These are phyloP conservation scores for Luehdorfia chinensis DNA, from an alignment of 1,140 invertebrate species.

Conservation along the genomic window DNA sequence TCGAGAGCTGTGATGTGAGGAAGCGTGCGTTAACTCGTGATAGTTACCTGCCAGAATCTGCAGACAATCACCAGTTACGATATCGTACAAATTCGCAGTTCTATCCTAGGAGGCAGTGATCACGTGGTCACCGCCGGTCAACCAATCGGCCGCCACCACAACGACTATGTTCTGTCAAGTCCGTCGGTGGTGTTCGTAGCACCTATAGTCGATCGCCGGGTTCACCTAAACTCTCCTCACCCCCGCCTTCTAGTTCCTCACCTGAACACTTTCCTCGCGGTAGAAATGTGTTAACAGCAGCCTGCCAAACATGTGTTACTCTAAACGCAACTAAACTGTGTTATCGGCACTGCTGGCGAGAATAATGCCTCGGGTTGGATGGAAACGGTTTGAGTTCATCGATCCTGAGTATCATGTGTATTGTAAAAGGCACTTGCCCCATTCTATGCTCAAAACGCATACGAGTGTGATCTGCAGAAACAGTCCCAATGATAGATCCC, in stretches of 20 bases:
- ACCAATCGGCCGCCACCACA: conserved; percentile 97
- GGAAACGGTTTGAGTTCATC: conserved; percentile 98
- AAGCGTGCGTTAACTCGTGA: conserved; percentile 95
- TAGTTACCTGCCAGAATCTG: conserved; percentile 95
- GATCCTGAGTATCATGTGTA: conserved; percentile 97
- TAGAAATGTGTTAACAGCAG: conserved; percentile 91
- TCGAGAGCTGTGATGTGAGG: conserved; percentile 92
- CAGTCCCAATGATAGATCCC: conserved; percentile 97
- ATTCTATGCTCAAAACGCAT: conserved; percentile 94
- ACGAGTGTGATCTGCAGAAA: conserved; percentile 97
- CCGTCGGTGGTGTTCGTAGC: conserved; percentile 89
- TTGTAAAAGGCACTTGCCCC: conserved; percentile 91
- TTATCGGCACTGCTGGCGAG: conserved; percentile 96
- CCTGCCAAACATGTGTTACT: conserved; percentile 99
- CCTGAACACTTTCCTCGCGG: conserved; percentile 89
- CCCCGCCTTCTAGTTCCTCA: conserved; percentile 89
- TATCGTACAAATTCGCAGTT: conserved; percentile 96
- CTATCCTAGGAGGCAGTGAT: conserved; percentile 99
- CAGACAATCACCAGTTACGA: conserved; percentile 94
- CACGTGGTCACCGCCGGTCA: conserved; percentile 92
- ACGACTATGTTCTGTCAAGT: conserved; percentile 90
- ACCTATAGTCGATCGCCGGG: conserved; percentile 81
- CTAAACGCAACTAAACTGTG: no score
- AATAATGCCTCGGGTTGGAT: conserved; percentile 93
- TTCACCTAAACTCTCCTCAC: conserved; percentile 82